Percentiles rank a stretch among this genome's conserved stretches.
Evolutionary conservation across 2,797 vertebrate genomes (phyloP).

Genomic region (Gila robusta): DNA sequence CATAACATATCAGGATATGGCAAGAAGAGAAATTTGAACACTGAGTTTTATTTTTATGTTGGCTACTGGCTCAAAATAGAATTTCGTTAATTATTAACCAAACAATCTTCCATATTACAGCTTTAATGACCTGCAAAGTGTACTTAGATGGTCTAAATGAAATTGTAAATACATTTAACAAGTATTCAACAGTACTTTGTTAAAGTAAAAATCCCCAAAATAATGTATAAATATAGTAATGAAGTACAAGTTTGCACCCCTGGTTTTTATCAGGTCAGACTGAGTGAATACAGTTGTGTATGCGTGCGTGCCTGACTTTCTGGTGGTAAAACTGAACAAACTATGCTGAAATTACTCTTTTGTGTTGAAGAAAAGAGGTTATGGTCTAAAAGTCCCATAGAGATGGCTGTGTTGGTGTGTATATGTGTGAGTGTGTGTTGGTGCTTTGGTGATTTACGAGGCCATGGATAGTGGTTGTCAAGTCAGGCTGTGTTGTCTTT

Average conservation of each 20-base stretch:
- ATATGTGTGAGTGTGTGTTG: constrained; percentile 14
- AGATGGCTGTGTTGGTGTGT: constrained; percentile 7
- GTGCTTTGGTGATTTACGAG: constrained; percentile 71
- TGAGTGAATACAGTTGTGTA: background rate
- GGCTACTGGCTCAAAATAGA: background rate
- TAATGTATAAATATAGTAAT: background rate
- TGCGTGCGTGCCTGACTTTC: background rate
- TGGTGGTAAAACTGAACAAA: background rate
- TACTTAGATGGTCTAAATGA: background rate
- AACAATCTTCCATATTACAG: background rate
- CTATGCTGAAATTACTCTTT: constrained; percentile 16
- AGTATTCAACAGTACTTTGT: background rate
- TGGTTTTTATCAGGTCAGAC: background rate
- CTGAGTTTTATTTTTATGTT: background rate
- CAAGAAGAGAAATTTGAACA: background rate
- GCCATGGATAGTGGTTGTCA: constrained; percentile 67
- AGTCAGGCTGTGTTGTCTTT: constrained; percentile 74
- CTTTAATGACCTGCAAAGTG: background rate
- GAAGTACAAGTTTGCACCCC: background rate
- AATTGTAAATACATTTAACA: background rate
- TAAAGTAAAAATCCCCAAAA: background rate
- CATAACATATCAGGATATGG: background rate
- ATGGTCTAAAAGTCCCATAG: constrained; percentile 23
- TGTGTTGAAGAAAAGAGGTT: constrained; percentile 37
- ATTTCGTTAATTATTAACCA: background rate